Percentiles rank a stretch among this genome's conserved stretches.
phyloP scores from a whole-genome alignment of 1,140 invertebrate genomes.

The Theocolax elegans region DNA sequence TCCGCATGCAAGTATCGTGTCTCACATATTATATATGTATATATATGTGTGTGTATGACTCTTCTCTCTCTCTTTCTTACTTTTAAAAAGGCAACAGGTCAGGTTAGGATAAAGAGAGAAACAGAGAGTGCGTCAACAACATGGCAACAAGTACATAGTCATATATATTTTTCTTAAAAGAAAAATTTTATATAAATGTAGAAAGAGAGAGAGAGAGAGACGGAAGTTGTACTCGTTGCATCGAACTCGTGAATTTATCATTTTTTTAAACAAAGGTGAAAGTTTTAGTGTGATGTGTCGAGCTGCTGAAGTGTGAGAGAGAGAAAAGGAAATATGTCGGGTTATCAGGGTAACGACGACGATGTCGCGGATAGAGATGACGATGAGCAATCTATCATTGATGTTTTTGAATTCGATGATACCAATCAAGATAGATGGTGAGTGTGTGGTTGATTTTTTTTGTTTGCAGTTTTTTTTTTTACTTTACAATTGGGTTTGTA shows the following conservation, averaged over 20 bases:
- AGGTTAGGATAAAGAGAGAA: neutral
- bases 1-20: no score
- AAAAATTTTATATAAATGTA: no score
- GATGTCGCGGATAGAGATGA: conserved; percentile 7
- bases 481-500: neutral
- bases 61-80: neutral
- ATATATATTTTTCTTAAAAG: no score
- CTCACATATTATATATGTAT: no score
- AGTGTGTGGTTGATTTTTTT: conserved; percentile 1
- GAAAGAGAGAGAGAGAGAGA: no score
- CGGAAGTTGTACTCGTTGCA: no score
- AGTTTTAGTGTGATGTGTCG: no score
- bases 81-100: conserved; percentile 7
- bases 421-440: conserved; percentile 37
- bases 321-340: conserved; percentile 3
- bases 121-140: conserved; percentile 1
- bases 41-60: no score
- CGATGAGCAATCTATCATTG: conserved; percentile 40
- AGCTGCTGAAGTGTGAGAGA: no score
- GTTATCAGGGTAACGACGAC: neutral
- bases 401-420: conserved; percentile 40
- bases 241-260: no score
- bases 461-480: neutral
- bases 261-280: no score
- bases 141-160: conserved; percentile 24